These are phyloP conservation scores for Stenurella melanura DNA, from an alignment of 2,888 invertebrate species.

Conservation along the genomic window DNA sequence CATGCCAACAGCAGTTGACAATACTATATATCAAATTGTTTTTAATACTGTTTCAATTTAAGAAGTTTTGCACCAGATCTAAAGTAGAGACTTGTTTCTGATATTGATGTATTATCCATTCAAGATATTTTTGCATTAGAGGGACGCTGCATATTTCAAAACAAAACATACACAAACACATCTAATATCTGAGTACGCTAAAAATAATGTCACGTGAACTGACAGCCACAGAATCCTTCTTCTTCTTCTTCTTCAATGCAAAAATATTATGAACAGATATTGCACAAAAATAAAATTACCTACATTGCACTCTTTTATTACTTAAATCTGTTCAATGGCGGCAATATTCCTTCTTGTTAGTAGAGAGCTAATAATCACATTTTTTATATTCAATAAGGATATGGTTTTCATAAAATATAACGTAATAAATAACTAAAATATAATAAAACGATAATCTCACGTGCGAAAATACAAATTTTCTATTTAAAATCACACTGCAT, in stretches of 20 bases:
- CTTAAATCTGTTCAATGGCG: background rate
- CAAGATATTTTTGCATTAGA: background rate
- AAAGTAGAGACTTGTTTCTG: background rate
- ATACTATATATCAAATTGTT: too few relatives aligned
- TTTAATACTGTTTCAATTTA: too few relatives aligned
- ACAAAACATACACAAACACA: too few relatives aligned
- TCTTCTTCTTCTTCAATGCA: too few relatives aligned
- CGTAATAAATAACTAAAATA: background rate
- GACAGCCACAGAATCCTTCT: too few relatives aligned
- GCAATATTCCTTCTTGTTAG: conserved; percentile 5
- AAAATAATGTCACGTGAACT: too few relatives aligned
- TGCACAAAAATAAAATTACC: background rate
- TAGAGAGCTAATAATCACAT: conserved; percentile 25
- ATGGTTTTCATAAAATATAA: conserved; percentile 6
- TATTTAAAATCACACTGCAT: conserved; percentile 10
- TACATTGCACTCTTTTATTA: background rate
- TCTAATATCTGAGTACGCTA: too few relatives aligned
- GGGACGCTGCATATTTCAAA: too few relatives aligned
- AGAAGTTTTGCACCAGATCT: background rate
- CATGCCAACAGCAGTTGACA: too few relatives aligned
- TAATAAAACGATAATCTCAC: conserved; percentile 8
- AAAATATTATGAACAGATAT: background rate
- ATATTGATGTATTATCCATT: background rate
- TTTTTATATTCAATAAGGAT: background rate
- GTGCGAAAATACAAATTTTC: background rate